Evolutionary conservation across 1,140 invertebrate genomes (phyloP).

Genomic region (Bombus affinis): DNA sequence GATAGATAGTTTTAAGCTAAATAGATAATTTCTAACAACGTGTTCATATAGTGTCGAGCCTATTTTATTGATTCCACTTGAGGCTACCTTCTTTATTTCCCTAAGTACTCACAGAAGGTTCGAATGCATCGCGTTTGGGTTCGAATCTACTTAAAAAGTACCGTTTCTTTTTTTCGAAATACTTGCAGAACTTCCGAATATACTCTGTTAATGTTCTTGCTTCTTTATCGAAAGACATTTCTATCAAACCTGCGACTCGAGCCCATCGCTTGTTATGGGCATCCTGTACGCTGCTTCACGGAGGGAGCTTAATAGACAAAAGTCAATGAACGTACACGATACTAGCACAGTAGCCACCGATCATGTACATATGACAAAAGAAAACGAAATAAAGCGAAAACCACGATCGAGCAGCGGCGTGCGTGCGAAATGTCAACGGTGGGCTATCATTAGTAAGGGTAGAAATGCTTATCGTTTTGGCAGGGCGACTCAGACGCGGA

Average conservation of each 20-base stretch:
- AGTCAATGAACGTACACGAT: neutral
- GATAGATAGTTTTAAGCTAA: too few species aligned
- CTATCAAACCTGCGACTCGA: too few species aligned
- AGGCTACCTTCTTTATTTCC: neutral
- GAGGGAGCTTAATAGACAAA: conserved; percentile 3
- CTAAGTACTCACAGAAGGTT: neutral
- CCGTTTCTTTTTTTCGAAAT: neutral
- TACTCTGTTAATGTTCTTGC: neutral
- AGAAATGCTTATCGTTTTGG: conserved; percentile 80
- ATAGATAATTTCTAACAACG: too few species aligned
- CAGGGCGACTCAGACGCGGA: conserved; percentile 81
- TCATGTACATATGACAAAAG: neutral
- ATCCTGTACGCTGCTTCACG: neutral
- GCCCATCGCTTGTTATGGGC: neutral
- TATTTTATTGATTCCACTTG: too few species aligned
- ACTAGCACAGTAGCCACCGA: conserved; percentile 5
- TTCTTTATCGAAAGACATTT: too few species aligned
- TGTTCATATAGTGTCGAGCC: neutral
- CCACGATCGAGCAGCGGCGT: conserved; percentile 15
- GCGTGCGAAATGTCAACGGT: conserved; percentile 35
- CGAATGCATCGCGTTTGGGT: neutral
- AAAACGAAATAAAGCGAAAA: conserved; percentile 7
- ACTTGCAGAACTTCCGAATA: neutral
- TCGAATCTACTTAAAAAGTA: neutral
- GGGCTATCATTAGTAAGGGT: conserved; percentile 75